phyloP scores from a whole-genome alignment of 1,140 invertebrate genomes.

The Archegozetes longisetosus region DNA sequence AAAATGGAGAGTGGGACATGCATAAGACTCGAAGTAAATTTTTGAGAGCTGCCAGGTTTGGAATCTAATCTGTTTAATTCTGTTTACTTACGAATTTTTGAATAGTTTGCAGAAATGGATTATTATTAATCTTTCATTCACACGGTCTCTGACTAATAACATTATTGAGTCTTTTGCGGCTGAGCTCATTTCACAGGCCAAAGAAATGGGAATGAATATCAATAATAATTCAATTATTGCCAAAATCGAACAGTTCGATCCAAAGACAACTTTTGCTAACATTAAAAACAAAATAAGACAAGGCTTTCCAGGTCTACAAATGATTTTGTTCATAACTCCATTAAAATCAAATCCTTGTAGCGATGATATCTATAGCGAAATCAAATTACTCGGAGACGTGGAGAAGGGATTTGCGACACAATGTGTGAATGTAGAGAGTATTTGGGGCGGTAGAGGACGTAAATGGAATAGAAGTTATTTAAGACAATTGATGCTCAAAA shows the following conservation, averaged over 20 bases:
- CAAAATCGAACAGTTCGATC: neutral
- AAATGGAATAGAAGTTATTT: constrained; percentile 32
- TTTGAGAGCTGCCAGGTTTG: neutral
- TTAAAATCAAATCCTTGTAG: neutral
- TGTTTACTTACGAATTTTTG: too few species aligned
- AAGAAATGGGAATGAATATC: neutral
- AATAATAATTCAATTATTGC: neutral
- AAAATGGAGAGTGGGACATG: neutral
- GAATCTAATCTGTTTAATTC: too few species aligned
- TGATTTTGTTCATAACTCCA: neutral
- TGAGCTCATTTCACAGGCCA: neutral
- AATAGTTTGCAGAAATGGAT: neutral
- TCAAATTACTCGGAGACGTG: constrained; percentile 60
- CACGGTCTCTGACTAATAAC: neutral
- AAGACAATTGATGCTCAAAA: constrained; percentile 66
- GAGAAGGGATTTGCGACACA: constrained; percentile 57
- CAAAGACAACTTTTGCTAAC: neutral
- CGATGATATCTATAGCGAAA: constrained; percentile 24
- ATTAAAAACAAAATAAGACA: neutral
- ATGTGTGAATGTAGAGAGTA: constrained; percentile 49
- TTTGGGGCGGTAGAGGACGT: constrained; percentile 19
- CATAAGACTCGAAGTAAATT: neutral
- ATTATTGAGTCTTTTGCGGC: neutral
- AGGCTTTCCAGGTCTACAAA: neutral
- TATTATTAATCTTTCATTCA: neutral